Base-by-base conservation (phyloP, 2,113 vertebrate genomes). In the Opisthocomus hoazin region DNA sequence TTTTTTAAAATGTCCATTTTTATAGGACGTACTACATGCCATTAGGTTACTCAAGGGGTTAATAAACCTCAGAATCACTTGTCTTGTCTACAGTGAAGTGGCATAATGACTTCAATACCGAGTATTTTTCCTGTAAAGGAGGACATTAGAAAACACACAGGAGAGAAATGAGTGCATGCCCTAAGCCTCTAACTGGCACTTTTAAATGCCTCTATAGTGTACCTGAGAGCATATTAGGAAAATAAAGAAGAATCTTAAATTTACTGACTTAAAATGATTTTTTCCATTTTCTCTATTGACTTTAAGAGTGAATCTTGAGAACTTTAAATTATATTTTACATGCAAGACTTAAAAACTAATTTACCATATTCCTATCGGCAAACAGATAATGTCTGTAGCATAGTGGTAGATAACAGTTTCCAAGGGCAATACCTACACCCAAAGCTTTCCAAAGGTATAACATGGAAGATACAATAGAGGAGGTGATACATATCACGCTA, bases 211-310 rank as follows among this genome's bases (percentile, higher is more conserved):
- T 87, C 82, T 91, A 74, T 29, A 81, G 43, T 15, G 61, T 83
- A 93, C 81, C 84, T 86, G 58, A 68, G 73, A 96, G 71, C 30
- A 43, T 87, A 94, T 92, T 90, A 89, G 66, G 61, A 93, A 95
- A 95, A 95, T 89, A 93, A 94, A 93, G 84, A 93, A 78, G 84
- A 93, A 78, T 86, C 86, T 95, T 92, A 77, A 95, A 89, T 85
- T 96, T 94, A 71, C 48, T 84, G 79, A 77, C 36, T 69, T 78
- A 24, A 89, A 94, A 87, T 48, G 0, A 73, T 80, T 93, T 87
- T 87, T 70, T 32, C 69, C 11, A 6, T 87, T 85, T 89, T 66
- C 45, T 81, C 56, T 60, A n/a, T 26, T 88, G 64, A 92, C 80
- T 93, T 83, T 45, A 91, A 91, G 41, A 84, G 54, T 88, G 74